Percentiles rank a stretch among this genome's conserved stretches.
Conservation (phyloP, 2,113 vertebrate species). For the Marcusenius ussheri region DNA sequence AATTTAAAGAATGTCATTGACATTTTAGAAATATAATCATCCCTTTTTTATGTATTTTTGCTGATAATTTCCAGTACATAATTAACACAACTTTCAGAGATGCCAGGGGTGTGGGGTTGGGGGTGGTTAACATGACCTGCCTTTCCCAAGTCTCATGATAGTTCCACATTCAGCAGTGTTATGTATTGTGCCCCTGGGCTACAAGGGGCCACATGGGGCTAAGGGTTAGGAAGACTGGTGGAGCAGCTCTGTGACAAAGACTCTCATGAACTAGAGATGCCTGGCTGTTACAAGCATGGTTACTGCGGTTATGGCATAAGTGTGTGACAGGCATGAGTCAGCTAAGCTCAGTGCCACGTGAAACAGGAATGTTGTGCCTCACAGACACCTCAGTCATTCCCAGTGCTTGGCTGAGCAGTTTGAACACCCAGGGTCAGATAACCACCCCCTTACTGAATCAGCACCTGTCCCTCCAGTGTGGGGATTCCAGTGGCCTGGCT, state of each 20-base stretch:
- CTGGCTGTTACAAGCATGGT: neutral
- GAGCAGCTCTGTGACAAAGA: neutral
- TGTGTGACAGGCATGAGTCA: neutral
- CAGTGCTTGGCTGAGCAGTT: neutral
- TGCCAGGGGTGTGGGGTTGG: neutral
- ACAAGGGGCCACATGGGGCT: neutral
- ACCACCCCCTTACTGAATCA: neutral
- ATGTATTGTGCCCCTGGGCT: neutral
- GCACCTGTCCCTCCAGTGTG: neutral
- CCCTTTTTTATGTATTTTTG: neutral
- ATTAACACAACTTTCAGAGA: neutral
- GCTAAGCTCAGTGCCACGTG: neutral
- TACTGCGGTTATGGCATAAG: neutral
- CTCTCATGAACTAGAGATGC: neutral
- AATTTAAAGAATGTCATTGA: neutral
- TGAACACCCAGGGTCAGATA: neutral
- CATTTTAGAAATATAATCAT: neutral
- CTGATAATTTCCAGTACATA: neutral
- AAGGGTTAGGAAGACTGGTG: neutral
- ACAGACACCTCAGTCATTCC: neutral
- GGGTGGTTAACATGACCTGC: neutral
- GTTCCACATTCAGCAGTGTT: neutral
- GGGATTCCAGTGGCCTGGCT: neutral
- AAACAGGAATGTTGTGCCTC: neutral
- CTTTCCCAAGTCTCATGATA: neutral